Percentiles rank a stretch among this genome's conserved stretches.
phyloP scores from a whole-genome alignment of 2,113 vertebrate species.

The Indicator indicator region DNA sequence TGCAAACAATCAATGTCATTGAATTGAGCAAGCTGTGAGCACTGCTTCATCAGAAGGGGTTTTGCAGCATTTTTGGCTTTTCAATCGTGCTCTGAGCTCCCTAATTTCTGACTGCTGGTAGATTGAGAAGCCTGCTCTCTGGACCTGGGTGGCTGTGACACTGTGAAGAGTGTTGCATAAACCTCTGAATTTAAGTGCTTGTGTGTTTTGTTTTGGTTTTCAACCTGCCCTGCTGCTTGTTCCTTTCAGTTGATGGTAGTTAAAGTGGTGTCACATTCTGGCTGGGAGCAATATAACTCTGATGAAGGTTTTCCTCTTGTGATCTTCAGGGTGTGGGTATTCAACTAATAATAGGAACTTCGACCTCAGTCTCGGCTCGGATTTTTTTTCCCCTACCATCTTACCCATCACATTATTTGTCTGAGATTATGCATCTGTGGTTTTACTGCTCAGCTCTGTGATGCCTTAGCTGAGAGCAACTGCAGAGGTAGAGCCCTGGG shows the following conservation, averaged over 20 bases:
- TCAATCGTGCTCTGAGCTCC: not conserved
- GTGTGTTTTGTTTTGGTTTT: not conserved
- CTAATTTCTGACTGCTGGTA: not conserved
- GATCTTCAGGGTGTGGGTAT: not conserved
- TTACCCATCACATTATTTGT: not conserved
- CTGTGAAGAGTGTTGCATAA: not conserved
- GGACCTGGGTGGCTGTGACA: not conserved
- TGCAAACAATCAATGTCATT: too few relatives aligned
- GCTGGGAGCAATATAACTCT: not conserved
- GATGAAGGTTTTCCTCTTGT: not conserved
- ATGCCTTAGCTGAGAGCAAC: not conserved
- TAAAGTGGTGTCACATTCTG: rapidly evolving
- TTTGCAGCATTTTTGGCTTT: not conserved
- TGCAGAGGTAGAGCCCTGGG: not conserved
- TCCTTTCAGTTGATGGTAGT: not conserved
- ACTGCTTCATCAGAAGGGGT: not conserved
- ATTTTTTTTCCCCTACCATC: not conserved
- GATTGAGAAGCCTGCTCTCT: not conserved
- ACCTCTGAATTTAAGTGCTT: not conserved
- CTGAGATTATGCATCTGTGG: rapidly evolving
- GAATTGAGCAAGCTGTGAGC: too few relatives aligned
- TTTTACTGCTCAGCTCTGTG: not conserved
- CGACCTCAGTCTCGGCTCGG: not conserved
- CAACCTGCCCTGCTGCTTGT: not conserved
- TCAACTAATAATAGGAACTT: not conserved